Evolutionary conservation across 2,797 vertebrate species (phyloP), one percentile per base, ranked within the genome.

Genomic region (Graptemys geographica): DNA sequence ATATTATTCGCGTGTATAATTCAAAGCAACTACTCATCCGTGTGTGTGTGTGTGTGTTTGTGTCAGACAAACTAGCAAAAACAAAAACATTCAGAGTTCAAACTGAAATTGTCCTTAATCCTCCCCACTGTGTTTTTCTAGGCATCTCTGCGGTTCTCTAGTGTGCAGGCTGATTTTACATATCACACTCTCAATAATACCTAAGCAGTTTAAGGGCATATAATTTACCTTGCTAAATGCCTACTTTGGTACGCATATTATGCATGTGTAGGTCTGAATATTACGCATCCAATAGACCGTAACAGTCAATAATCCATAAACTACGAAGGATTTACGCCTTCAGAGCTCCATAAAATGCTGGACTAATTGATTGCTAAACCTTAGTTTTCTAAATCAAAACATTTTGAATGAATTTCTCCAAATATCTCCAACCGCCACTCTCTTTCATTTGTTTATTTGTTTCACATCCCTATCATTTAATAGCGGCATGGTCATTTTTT

Each of bases 261-360:
- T 5, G 59, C 28, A 12, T 33, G 78, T 41, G 52, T 79, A 52
- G 18, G 31, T 52, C 59, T 86, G 85, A 90, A 79, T 80, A 56
- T 84, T 25, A 74, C 3, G 88, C 57, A 47, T 56, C 51, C 83
- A 52, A 31, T 57, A 85, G 90, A 94, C 76, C 81, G 84, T 88
- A 91, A 85, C 92, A 90, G 94, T 72, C 79, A 84, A 84, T 95
- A 94, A 94, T 86, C 93, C 92, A 51, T 56, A 81, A 91, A 85
- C 41, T 52, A 11, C 84, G 92, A 89, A 88, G 89, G 92, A 95
- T 96, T 96, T 96, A 91, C 92, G 86, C 87, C 89, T 74, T 83
- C 83, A 65, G 65, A 90, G 83, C 51, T 81, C 69, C 88, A 6
- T 52, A 83, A 79, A 65, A 28, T 23, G 72, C 83, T 37, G 55